These are phyloP conservation scores for Arge pagana DNA, from an alignment of 2,888 invertebrate genomes.

Conservation along the genomic window DNA sequence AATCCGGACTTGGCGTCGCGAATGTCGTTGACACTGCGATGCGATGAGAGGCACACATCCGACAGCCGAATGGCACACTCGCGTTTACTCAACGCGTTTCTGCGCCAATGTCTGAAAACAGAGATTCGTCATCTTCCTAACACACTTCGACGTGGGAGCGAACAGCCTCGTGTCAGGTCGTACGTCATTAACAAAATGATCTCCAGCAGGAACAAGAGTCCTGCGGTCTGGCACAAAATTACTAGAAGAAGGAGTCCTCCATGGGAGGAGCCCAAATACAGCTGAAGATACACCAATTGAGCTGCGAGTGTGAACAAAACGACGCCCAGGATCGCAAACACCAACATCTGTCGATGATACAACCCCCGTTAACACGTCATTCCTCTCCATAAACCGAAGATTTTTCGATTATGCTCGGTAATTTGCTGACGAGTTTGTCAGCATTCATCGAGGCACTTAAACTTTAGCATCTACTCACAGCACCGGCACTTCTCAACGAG, in stretches of 20 bases:
- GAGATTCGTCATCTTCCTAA: too few relatives aligned
- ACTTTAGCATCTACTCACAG: constrained; percentile 22
- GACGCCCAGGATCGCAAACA: constrained; percentile 42
- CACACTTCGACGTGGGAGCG: too few relatives aligned
- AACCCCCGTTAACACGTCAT: background rate
- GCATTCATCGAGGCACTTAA: too few relatives aligned
- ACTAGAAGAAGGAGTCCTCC: constrained; percentile 32
- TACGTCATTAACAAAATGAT: constrained; percentile 38
- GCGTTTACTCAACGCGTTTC: too few relatives aligned
- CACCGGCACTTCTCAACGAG: constrained; percentile 38
- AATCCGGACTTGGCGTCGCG: too few relatives aligned
- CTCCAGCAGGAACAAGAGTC: constrained; percentile 41
- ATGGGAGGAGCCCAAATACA: background rate
- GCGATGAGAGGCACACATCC: too few relatives aligned
- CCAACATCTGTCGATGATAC: constrained; percentile 45
- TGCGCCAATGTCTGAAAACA: too few relatives aligned
- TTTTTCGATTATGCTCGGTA: too few relatives aligned
- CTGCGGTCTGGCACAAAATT: constrained; percentile 35
- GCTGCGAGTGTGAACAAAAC: constrained; percentile 38
- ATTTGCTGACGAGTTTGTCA: too few relatives aligned
- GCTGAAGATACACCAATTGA: constrained; percentile 30
- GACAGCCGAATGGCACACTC: too few relatives aligned
- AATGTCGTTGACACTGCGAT: too few relatives aligned
- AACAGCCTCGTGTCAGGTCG: too few relatives aligned
- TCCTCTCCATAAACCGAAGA: background rate